phyloP scores from a whole-genome alignment of 2,113 vertebrate species.

The Atractosteus spatula region DNA sequence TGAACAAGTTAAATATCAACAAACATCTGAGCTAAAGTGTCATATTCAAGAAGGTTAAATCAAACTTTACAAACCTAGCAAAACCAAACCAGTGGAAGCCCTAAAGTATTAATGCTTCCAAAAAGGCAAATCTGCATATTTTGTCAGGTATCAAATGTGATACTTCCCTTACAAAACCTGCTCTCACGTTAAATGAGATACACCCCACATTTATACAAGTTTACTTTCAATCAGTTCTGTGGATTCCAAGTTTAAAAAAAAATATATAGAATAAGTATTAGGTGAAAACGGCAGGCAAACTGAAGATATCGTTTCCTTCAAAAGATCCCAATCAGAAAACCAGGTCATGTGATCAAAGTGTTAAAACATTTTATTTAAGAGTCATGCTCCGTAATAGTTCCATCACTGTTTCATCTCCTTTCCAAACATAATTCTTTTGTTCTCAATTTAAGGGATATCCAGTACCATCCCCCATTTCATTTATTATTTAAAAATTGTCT shows the following conservation, averaged over 20 bases:
- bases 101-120: slow-evolving; percentile 57
- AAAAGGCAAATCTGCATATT: slow-evolving; percentile 72
- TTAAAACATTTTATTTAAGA: not conserved
- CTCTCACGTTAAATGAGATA: slow-evolving; percentile 33
- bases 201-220: slow-evolving; percentile 30
- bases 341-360: not conserved
- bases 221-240: slow-evolving; percentile 34
- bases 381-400: not conserved
- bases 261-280: too few species aligned
- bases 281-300: slow-evolving; percentile 40
- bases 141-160: slow-evolving; percentile 44
- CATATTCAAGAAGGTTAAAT: slow-evolving; percentile 51
- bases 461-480: not conserved
- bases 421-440: slow-evolving; percentile 10
- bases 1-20: slow-evolving; percentile 65
- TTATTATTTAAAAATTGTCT: not conserved
- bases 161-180: slow-evolving; percentile 42
- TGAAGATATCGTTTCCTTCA: slow-evolving; percentile 25
- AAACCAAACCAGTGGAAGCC: slow-evolving; percentile 66
- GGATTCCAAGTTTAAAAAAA: slow-evolving; percentile 32
- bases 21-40: slow-evolving; percentile 34
- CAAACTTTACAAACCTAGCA: slow-evolving; percentile 69
- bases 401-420: not conserved
- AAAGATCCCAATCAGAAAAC: not conserved
- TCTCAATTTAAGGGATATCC: not conserved